These are phyloP conservation scores for Biston betularia DNA, from an alignment of 2,888 invertebrate genomes.

Conservation along the genomic window DNA sequence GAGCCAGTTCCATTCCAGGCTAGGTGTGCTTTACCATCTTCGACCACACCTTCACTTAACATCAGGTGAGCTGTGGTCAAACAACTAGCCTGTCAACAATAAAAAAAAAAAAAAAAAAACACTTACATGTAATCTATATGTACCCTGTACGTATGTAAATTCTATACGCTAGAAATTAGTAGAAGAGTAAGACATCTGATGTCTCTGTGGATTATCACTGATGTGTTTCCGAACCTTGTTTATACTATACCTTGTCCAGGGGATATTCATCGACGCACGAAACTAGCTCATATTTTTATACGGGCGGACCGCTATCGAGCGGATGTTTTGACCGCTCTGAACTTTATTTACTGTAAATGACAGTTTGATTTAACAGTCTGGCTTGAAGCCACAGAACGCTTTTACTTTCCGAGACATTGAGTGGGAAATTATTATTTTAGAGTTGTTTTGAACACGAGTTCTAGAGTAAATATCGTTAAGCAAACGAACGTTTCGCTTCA, in stretches of 20 bases:
- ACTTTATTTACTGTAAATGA: conserved; percentile 39
- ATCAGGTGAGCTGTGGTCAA: too few relatives aligned
- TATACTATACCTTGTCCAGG: not conserved
- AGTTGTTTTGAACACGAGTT: conserved; percentile 2
- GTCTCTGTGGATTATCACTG: conserved; percentile 9
- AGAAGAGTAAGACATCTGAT: not conserved
- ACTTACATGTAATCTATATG: too few relatives aligned
- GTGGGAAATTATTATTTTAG: conserved; percentile 6
- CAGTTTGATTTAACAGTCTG: conserved; percentile 35
- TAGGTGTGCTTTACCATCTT: too few relatives aligned
- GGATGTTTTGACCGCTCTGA: conserved; percentile 32
- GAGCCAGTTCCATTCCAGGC: too few relatives aligned
- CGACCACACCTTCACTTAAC: too few relatives aligned
- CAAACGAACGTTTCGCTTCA: conserved; percentile 3
- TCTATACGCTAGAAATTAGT: not conserved
- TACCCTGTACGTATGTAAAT: too few relatives aligned
- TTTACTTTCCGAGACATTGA: conserved; percentile 25
- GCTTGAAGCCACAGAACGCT: conserved; percentile 18
- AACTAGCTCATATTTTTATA: conserved; percentile 36
- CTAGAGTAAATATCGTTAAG: conserved; percentile 11
- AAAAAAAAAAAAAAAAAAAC: too few relatives aligned
- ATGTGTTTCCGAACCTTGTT: not conserved
- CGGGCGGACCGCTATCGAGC: conserved; percentile 19
- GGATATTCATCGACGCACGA: not conserved
- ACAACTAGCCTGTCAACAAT: too few relatives aligned